Percentiles rank a stretch among this genome's conserved stretches.
These are phyloP conservation scores for Ophioderma brevispina DNA, from an alignment of 35 echinoderm and acorn worm genomes.

Conservation along the genomic window DNA sequence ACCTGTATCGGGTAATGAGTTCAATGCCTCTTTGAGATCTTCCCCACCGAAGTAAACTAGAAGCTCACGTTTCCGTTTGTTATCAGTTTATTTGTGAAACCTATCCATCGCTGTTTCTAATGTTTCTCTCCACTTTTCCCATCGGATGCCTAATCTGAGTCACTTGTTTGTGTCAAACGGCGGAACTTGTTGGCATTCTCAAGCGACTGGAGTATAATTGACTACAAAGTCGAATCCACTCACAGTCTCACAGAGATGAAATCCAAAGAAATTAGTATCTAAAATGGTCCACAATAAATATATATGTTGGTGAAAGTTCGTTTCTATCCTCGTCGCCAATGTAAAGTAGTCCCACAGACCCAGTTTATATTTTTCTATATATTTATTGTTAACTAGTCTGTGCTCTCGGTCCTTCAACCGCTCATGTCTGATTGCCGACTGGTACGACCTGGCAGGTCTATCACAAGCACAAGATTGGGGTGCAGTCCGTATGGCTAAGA, in stretches of 20 bases:
- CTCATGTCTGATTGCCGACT: neutral
- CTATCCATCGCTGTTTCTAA: neutral
- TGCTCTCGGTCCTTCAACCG: neutral
- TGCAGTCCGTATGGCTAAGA: neutral
- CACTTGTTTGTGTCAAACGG: neutral
- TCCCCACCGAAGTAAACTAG: neutral
- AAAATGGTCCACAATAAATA: neutral
- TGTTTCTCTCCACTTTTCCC: neutral
- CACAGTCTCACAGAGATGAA: neutral
- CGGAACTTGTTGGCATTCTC: neutral
- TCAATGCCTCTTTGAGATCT: neutral
- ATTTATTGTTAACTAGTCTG: neutral
- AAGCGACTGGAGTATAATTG: neutral
- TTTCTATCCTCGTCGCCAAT: neutral
- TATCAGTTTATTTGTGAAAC: neutral
- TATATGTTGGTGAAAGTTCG: neutral
- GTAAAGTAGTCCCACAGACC: neutral
- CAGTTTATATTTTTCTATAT: neutral
- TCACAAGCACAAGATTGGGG: neutral
- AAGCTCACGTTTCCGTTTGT: neutral
- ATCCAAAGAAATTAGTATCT: neutral
- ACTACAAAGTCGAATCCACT: neutral
- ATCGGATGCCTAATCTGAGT: neutral
- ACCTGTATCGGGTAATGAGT: neutral
- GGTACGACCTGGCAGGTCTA: neutral